These are phyloP conservation scores for Arctocebus calabarensis DNA, from an alignment of 2,797 vertebrate species.

Conservation along the genomic window DNA sequence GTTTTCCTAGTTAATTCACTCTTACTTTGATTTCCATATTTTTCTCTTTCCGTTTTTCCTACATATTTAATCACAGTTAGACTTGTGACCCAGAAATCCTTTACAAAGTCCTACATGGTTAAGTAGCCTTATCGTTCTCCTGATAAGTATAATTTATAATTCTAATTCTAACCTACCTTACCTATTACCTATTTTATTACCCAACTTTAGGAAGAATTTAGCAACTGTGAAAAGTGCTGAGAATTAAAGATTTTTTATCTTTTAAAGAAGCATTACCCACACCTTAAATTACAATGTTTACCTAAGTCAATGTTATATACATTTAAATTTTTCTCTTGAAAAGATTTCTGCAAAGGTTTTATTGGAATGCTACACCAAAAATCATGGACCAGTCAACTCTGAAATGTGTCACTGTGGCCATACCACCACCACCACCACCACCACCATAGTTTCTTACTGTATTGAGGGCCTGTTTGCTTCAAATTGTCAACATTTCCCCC, in stretches of 20 bases:
- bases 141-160: not conserved
- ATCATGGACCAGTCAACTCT: not conserved
- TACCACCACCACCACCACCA: not conserved
- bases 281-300: not conserved
- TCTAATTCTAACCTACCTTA: slow-evolving; percentile 17
- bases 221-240: slow-evolving; percentile 49
- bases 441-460: not conserved
- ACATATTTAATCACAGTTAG: slow-evolving; percentile 14
- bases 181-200: not conserved
- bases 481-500: not conserved
- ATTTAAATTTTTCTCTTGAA: slow-evolving; percentile 46
- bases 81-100: not conserved
- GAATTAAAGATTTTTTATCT: not conserved
- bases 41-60: slow-evolving; percentile 30
- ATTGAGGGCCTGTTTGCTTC: not conserved
- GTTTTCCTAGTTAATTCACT: slow-evolving; percentile 59
- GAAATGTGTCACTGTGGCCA: not conserved
- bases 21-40: slow-evolving; percentile 42
- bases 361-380: slow-evolving; percentile 12
- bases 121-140: not conserved
- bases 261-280: not conserved
- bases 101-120: not conserved
- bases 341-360: slow-evolving; percentile 28
- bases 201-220: slow-evolving; percentile 40
- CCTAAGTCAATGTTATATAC: not conserved